Evolutionary conservation across 2,113 vertebrate genomes (phyloP).

Genomic region (Gila orcuttii): DNA sequence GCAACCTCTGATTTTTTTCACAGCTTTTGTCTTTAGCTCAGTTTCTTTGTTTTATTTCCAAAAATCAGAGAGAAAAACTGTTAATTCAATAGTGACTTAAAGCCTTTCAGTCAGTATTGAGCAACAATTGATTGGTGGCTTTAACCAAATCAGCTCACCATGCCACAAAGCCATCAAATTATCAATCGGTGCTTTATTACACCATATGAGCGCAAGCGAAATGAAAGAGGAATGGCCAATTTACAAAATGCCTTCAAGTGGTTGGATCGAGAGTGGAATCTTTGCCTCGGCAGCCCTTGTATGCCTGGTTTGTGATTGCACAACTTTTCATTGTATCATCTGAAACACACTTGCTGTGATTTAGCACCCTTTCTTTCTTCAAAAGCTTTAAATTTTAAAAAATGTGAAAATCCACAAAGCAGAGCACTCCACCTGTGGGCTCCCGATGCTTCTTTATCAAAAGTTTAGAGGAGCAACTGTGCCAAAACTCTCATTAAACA

Average conservation of each 20-base stretch:
- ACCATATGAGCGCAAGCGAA: constrained; percentile 35
- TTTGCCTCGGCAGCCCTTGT: constrained; percentile 4
- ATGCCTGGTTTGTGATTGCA: constrained; percentile 29
- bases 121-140: constrained; percentile 29
- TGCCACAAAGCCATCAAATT: constrained; percentile 48
- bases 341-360: constrained; percentile 41
- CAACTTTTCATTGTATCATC: constrained; percentile 31
- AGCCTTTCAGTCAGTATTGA: constrained; percentile 19
- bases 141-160: constrained; percentile 43
- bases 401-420: constrained; percentile 15
- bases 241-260: constrained; percentile 47
- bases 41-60: constrained; percentile 25
- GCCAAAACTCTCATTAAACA: constrained; percentile 60
- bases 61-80: constrained; percentile 22
- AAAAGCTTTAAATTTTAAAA: constrained; percentile 25
- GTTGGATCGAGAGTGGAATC: constrained; percentile 25
- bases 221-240: constrained; percentile 25
- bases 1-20: constrained; percentile 32
- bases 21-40: constrained; percentile 40
- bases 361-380: constrained; percentile 23
- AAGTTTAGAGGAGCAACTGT: background rate
- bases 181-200: constrained; percentile 32
- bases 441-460: background rate
- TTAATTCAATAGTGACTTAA: background rate
- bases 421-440: constrained; percentile 40